These are phyloP conservation scores for Characodon lateralis DNA, from an alignment of 2,797 vertebrate genomes.

Conservation along the genomic window DNA sequence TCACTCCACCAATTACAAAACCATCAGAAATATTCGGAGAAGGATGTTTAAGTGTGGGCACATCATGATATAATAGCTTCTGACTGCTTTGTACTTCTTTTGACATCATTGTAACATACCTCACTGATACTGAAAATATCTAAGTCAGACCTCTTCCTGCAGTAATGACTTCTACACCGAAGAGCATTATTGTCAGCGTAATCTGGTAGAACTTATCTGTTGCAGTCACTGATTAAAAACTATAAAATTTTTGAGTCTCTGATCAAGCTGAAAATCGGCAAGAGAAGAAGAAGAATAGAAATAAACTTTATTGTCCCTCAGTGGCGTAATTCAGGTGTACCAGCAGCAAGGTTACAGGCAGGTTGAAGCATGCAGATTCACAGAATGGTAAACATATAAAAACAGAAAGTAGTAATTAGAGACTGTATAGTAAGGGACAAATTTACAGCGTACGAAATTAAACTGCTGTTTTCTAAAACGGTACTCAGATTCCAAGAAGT, in stretches of 20 bases:
- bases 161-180: not conserved
- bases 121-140: not conserved
- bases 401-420: no score
- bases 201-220: not conserved
- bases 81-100: not conserved
- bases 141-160: not conserved
- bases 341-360: no score
- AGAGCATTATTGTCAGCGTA: not conserved
- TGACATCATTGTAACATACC: not conserved
- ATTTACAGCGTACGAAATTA: no score
- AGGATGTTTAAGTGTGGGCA: not conserved
- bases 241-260: no score
- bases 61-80: not conserved
- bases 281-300: no score
- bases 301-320: no score
- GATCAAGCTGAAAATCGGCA: not conserved
- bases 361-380: no score
- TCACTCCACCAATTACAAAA: not conserved
- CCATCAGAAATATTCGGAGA: not conserved
- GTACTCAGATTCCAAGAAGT: no score
- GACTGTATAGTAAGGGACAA: no score
- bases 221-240: not conserved
- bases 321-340: no score
- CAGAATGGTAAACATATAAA: no score
- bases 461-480: no score